These are phyloP conservation scores for Liasis olivaceus DNA, from an alignment of 2,797 vertebrate genomes.

Conservation along the genomic window DNA sequence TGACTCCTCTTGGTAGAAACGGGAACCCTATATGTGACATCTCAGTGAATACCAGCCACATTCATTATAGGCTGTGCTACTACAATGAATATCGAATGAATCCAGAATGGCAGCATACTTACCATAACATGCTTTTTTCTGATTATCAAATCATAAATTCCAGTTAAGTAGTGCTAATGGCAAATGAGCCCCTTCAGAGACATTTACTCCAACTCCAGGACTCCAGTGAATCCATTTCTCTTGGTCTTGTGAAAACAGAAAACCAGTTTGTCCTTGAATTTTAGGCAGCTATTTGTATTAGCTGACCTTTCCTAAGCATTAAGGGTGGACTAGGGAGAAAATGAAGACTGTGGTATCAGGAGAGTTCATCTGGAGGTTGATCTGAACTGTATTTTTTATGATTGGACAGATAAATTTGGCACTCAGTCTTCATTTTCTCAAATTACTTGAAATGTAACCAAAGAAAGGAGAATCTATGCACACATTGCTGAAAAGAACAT, in stretches of 20 bases:
- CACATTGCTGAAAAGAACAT: background rate
- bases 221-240: slow-evolving; percentile 13
- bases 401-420: background rate
- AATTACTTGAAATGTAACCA: background rate
- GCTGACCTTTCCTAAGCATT: background rate
- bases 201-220: slow-evolving; percentile 3
- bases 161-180: slow-evolving; percentile 17
- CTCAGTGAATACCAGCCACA: slow-evolving; percentile 3
- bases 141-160: slow-evolving; percentile 52
- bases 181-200: slow-evolving; percentile 39
- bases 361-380: background rate
- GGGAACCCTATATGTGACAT: background rate
- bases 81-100: slow-evolving; percentile 55
- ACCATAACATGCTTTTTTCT: slow-evolving; percentile 28
- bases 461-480: background rate
- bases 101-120: slow-evolving; percentile 33
- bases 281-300: background rate
- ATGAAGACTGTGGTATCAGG: background rate
- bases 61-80: slow-evolving; percentile 49
- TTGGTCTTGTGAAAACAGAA: background rate
- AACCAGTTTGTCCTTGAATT: background rate
- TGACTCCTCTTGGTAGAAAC: background rate
- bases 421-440: background rate
- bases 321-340: background rate
- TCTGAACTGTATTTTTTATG: background rate